Evolutionary conservation across 2,113 vertebrate genomes (phyloP), one percentile per base, ranked within the genome.

Genomic region (Lycaon pictus): DNA sequence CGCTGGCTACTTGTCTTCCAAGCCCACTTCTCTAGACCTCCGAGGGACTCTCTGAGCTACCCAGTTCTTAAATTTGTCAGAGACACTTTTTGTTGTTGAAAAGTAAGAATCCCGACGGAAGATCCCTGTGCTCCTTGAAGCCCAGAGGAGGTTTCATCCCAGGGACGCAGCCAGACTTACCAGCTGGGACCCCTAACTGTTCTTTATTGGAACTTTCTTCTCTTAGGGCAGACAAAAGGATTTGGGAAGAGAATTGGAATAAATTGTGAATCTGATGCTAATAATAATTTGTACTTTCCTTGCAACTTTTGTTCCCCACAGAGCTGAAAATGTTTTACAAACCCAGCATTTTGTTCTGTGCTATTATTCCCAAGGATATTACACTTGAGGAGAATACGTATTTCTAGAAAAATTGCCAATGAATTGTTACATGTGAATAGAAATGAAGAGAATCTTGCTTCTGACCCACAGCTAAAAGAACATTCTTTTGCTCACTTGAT

Each of bases 311-410:
- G 71, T 67, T 97, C 60, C 83, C 71, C 43, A 74, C 32, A 51
- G 95, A 97, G 60, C 65, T 96, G 95, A 96, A 93, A 97, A 97
- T 96, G 90, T 97, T 96, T 97, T 96, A 92, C 55, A 96, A 92
- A 97, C 22, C 80, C 48, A 95, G 80, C 90, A 96, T 96, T 97
- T 94, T 96, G 22, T 88, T 96, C 97, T 90, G 37, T 79, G 63
- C 60, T 90, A 94, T 95, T 92, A 96, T 94, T 96, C 84, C 90
- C 63, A 81, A 96, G 86, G 60, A 95, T 93, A 71, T 88, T 82
- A 90, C 8, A 74, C 48, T 96, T 87, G 86, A 95, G 62, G 60
- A 96, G 71, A 92, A 85, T 94, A 92, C 69, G 22, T 62, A 89
- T 90, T 97, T 93, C 94, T 82, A 93, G 92, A 88, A 96, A 97